Base-by-base conservation (phyloP, 2,888 invertebrate genomes). In the Synergus itoensis region DNA sequence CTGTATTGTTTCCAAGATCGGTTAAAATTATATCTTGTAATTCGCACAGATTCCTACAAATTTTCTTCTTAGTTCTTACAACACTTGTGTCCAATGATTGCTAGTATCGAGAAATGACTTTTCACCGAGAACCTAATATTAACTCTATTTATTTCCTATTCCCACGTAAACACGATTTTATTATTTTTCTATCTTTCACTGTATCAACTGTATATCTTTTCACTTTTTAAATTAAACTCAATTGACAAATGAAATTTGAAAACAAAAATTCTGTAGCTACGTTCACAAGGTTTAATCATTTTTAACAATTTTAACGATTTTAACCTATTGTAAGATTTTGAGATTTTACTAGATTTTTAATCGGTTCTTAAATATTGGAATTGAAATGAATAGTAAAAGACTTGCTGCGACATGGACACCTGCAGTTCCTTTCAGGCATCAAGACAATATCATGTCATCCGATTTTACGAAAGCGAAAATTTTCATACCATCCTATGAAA, bases 401-500 rank as follows among this genome's bases (percentile, higher is more conserved):
- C 16, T 76, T 48, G 76, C 57, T 16, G 28, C 62, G 73, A 53
- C 75, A 21, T 80, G 80, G 80, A 5, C 77, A 45, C 80, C 80
- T 16, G 77, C 80, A 18, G 45, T 53, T 14, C 63, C 77, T 21
- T 48, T 41, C 36, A 62, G 48, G 45, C 63, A 16, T 12, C 48
- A 63, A 28, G 80, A 80, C 48, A 73, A 77, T 36, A 73, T 80
- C 40, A 63, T 77, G 16, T 80, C 80, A 4, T 80, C 80, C 1
- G 62, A 77, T n/a, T 80, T 40, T 73, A 41, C 80, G 16, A 77
- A 75, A 16, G 60, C 77, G 12, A 80, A 80, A 53, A 21, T 63
- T 57, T 80, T 80, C 62, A 43, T 60, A 21, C 78, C 80, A 14
- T 80, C 80, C 18, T 78, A 80, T 36, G 76, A 80, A 67, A 80